Percentiles rank a stretch among this genome's conserved stretches.
These are phyloP conservation scores for Sciurus niger DNA, from an alignment of 2,113 vertebrate genomes.

Conservation along the genomic window DNA sequence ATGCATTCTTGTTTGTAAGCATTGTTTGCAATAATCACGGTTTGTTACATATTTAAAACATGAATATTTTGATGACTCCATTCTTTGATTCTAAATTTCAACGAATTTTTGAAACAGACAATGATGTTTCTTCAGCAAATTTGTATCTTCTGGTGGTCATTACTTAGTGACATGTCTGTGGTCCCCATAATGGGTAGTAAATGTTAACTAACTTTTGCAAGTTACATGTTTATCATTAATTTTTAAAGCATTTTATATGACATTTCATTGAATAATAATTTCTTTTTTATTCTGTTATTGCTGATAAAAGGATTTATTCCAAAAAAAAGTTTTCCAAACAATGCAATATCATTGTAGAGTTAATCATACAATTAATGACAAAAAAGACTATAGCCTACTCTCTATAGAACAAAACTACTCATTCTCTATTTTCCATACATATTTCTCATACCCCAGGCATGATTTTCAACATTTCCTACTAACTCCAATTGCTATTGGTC, in stretches of 20 bases:
- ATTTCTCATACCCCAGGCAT: not conserved
- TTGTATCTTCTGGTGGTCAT: not conserved
- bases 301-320: not conserved
- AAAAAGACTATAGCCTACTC: not conserved
- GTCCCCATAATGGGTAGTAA: not conserved
- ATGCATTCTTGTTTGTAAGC: not conserved
- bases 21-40: not conserved
- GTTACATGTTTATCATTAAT: not conserved
- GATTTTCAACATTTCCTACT: not conserved
- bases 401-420: not conserved
- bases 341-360: not conserved
- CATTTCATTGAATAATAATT: not conserved
- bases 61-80: not conserved
- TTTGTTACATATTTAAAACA: not conserved
- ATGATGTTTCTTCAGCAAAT: not conserved
- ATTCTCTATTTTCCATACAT: not conserved
- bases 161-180: not conserved
- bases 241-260: not conserved
- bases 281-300: constrained; percentile 14
- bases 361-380: not conserved
- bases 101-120: constrained; percentile 7
- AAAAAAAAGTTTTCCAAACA: constrained; percentile 25
- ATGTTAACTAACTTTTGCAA: not conserved
- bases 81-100: constrained; percentile 56
- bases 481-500: not conserved